These are phyloP conservation scores for Scaptomyza cyrtandrae DNA, from an alignment of 2,888 invertebrate genomes.

Conservation along the genomic window DNA sequence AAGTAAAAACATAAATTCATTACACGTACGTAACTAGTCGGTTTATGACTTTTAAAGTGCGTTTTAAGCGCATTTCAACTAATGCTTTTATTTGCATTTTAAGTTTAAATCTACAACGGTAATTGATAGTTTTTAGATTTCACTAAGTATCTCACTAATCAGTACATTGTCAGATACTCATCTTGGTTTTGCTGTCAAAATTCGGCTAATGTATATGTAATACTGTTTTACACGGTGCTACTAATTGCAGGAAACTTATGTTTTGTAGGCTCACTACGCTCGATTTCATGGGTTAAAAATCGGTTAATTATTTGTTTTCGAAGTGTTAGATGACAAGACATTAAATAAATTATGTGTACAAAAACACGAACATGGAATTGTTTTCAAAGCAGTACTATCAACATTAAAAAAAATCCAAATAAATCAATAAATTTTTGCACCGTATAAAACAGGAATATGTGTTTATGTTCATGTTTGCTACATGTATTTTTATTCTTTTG, in stretches of 20 bases:
- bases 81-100: conserved; percentile 14
- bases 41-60: conserved; percentile 54
- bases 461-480: conserved; percentile 32
- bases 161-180: conserved; percentile 16
- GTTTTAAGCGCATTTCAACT: conserved; percentile 50
- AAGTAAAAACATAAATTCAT: conserved; percentile 38
- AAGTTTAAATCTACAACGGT: conserved; percentile 5
- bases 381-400: neutral
- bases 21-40: conserved; percentile 52
- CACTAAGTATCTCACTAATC: conserved; percentile 7
- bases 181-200: conserved; percentile 32
- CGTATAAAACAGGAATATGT: conserved; percentile 7
- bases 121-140: conserved; percentile 5
- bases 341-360: neutral
- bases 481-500: conserved; percentile 24
- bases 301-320: neutral
- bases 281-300: neutral
- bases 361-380: neutral
- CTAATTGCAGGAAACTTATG: neutral
- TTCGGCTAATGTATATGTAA: conserved; percentile 58
- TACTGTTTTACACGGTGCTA: neutral
- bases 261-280: neutral
- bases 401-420: too few relatives aligned
- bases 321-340: neutral
- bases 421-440: neutral